Evolutionary conservation across 2,113 vertebrate genomes (phyloP), one percentile per base, ranked within the genome.

Genomic region (Daphoenositta chrysoptera): DNA sequence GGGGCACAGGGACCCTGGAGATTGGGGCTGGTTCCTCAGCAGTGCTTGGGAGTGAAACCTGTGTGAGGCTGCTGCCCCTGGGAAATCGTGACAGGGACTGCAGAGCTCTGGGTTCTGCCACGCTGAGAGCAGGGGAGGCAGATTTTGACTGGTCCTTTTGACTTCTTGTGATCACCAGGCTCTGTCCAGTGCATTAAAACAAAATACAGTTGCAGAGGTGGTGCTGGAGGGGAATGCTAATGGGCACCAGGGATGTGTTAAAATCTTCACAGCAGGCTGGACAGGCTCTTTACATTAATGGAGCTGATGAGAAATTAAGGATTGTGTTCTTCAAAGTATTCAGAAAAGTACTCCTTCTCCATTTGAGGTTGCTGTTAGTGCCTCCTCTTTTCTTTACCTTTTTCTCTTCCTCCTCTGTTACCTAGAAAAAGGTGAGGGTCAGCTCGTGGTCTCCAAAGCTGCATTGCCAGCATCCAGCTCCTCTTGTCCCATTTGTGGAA

Each of bases 31-130:
- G 24, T 47, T 75, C 61, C 56, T 28, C 84, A 45, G 84, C 80
- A 37, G 31, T 61, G 81, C 68, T 7, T 18, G 69, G 39, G 14
- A 5, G 8, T 35, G 61, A 21, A 18, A 31, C 5, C 20, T 35
- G 21, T 19, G 65, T 5, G 70, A 33, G 23, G 13, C 0, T 2
- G 0, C 20, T 23, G 64, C 48, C 35, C 1, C 15, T 4, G 60
- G 8, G 65, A 13, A 18, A 39, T 44, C 28, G 0, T 4, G n/a
- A 1, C 22, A 21, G 33, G 23, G 40, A 19, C 35, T 64, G 56
- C 22, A 37, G 69, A 31, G 28, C 23, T 4, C 35, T 4, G 6
- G 22, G 61, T 64, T 63, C 61, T 88, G 83, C 66, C 8, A 6
- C 3, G 0, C 69, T 7, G 15, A 8, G 40, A 72, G 72, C 81